Evolutionary conservation across 2,888 invertebrate genomes (phyloP), one percentile per base, ranked within the genome.

Genomic region (Stegophylla sp.): DNA sequence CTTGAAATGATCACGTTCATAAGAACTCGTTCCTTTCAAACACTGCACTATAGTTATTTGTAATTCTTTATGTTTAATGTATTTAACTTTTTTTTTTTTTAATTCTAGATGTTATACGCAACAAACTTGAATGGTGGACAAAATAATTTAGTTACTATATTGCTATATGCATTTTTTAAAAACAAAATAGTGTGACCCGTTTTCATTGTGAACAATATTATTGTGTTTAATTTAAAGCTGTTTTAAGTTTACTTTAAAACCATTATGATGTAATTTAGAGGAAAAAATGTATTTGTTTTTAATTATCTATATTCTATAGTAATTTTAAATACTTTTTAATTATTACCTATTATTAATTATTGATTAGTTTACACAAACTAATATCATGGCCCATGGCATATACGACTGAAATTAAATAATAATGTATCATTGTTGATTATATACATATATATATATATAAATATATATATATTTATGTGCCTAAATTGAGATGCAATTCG

Each of bases 351-450:
- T 34, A 34, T 34, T 53, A 53, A 53, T 56, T 41, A 43, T 41
- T 56, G 26, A 64, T 28, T 64, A 34, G 48, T 74, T n/a, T 45
- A 74, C 17, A 15, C 10, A 34, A 5, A 64, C 9, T 23, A 53
- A 20, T n/a, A 61, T 48, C 9, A 61, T 72, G 34, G 51, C 51
- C 7, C 1, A 17, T 53, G 23, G 3, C 5, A n/a, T 66, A 66
- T 66, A 66, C 13, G 26, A 76, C 12, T 76, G 26, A 56, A 53
- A 63, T 48, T 51, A 74, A 73, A 76, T 26, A 53, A 51, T 53
- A 41, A 66, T 66, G n/a, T 5, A 41, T 20, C n/a, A 45, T 45
- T 23, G 26, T 69, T 69, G 10, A 64, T 63, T 34, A 26, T 34
- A 7, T n/a, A 63, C 20, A 41, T 63, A n/a, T 41, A 15, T n/a